These are phyloP conservation scores for Loxodonta africana DNA, from an alignment of 2,113 vertebrate species.

Conservation along the genomic window DNA sequence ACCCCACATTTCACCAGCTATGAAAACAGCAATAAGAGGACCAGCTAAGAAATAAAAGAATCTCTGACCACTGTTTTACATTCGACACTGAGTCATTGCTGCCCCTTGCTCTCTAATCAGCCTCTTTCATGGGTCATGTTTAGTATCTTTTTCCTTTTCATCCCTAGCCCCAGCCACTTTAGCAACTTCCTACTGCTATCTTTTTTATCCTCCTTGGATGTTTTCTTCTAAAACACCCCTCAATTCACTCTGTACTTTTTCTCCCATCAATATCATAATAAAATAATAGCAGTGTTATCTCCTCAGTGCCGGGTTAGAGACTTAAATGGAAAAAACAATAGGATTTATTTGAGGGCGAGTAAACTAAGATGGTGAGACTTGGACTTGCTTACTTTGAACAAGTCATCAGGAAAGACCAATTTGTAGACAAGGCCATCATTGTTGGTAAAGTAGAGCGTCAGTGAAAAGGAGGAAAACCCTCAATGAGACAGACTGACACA, in stretches of 20 bases:
- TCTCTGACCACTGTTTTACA: not conserved
- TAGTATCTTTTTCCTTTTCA: not conserved
- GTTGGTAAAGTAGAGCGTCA: not conserved
- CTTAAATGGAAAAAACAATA: not conserved
- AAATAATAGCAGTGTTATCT: not conserved
- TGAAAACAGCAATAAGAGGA: not conserved
- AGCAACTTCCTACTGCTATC: not conserved
- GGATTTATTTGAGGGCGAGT: not conserved
- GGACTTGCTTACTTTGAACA: too few species aligned
- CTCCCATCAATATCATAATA: not conserved
- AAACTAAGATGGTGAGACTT: not conserved
- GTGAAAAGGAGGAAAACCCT: not conserved
- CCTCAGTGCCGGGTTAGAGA: not conserved
- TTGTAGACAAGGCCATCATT: not conserved
- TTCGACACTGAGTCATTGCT: not conserved
- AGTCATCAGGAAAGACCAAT: not conserved
- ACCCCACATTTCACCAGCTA: not conserved
- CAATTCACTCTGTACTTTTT: not conserved
- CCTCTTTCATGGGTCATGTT: not conserved
- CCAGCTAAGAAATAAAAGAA: not conserved
- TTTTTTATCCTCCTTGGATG: not conserved
- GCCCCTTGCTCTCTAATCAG: not conserved
- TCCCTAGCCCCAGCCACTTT: not conserved
- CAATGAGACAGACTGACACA: not conserved
- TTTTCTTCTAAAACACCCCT: conserved; percentile 21